phyloP scores from a whole-genome alignment of 2,113 vertebrate species.

The Eudyptes chrysolophus region DNA sequence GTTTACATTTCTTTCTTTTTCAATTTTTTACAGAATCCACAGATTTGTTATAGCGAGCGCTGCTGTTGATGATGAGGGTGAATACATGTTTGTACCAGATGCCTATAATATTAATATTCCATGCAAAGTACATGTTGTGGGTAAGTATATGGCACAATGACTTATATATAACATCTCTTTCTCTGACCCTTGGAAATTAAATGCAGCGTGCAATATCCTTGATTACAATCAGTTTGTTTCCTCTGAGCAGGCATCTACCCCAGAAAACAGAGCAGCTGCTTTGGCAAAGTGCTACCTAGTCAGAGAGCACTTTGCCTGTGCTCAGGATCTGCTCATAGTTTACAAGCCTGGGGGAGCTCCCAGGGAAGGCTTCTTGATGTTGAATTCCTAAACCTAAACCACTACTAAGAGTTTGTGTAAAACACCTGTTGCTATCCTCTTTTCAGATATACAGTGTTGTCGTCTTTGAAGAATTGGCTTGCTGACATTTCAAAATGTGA shows the following conservation, averaged over 20 bases:
- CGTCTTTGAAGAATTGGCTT: not conserved
- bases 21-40: constrained; percentile 80
- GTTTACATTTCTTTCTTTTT: not conserved
- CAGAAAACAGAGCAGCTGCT: not conserved
- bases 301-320: not conserved
- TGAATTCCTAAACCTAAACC: not conserved
- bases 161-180: not conserved
- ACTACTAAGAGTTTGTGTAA: not conserved
- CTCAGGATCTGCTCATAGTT: not conserved
- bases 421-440: not conserved
- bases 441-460: not conserved
- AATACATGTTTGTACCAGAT: constrained; percentile 94
- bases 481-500: not conserved
- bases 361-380: not conserved
- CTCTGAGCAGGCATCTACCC: not conserved
- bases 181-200: not conserved
- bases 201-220: not conserved
- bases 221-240: not conserved
- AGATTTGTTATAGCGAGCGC: constrained; percentile 82
- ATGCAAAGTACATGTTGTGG: constrained; percentile 90
- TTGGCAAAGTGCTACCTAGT: not conserved
- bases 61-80: constrained; percentile 88
- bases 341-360: not conserved
- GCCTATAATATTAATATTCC: constrained; percentile 87
- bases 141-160: constrained; percentile 71